Evolutionary conservation across 53 echinoderm and acorn worm species (phyloP).

Genomic region (Antedon mediterranea): DNA sequence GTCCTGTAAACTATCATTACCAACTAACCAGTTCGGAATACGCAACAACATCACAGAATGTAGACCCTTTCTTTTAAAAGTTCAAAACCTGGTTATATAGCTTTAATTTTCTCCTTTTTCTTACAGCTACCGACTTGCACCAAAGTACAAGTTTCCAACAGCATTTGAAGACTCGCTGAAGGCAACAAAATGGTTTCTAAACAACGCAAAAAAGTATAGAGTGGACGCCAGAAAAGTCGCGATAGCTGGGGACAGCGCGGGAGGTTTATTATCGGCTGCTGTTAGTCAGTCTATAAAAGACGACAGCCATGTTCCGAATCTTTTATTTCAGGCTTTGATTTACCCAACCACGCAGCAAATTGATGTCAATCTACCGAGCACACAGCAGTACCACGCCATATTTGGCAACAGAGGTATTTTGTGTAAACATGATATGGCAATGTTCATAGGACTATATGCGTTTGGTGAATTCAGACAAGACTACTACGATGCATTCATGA

Average conservation of each 20-base stretch:
- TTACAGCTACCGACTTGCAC: slow-evolving; percentile 58
- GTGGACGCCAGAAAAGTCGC: slow-evolving; percentile 54
- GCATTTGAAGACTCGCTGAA: slow-evolving; percentile 56
- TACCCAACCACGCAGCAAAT: slow-evolving; percentile 62
- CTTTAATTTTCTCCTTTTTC: neutral
- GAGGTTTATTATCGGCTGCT: slow-evolving; percentile 61
- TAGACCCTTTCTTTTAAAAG: too few species aligned
- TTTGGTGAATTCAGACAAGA: neutral
- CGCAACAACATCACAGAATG: too few species aligned
- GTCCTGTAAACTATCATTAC: too few species aligned
- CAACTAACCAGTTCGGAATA: too few species aligned
- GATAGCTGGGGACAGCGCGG: slow-evolving; percentile 81
- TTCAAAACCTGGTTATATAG: too few species aligned
- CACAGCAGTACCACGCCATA: slow-evolving; percentile 39
- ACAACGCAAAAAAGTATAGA: slow-evolving; percentile 31
- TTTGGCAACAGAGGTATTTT: neutral
- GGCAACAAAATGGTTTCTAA: slow-evolving; percentile 54
- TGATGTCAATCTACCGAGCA: slow-evolving; percentile 62
- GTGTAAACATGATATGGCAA: neutral
- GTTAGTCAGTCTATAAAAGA: slow-evolving; percentile 49
- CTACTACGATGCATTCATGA: slow-evolving; percentile 8
- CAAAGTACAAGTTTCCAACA: slow-evolving; percentile 47
- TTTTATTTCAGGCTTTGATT: slow-evolving; percentile 48
- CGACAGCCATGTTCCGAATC: slow-evolving; percentile 32
- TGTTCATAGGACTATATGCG: neutral